These are phyloP conservation scores for Troides helena DNA, from an alignment of 2,888 invertebrate genomes.

Conservation along the genomic window DNA sequence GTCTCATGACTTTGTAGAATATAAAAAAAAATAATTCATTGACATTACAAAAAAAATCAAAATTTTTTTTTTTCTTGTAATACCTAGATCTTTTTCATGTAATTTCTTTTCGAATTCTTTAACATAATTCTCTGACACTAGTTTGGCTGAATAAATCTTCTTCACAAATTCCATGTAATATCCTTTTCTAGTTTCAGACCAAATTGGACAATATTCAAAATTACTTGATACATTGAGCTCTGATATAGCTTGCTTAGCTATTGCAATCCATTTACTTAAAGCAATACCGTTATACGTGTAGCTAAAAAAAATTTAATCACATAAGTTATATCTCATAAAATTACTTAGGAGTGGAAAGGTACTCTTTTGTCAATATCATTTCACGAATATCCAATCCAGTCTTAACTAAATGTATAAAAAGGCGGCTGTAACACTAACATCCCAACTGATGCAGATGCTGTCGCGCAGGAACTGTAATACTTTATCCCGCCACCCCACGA, in stretches of 20 bases:
- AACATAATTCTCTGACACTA: constrained; percentile 53
- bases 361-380: too few species aligned
- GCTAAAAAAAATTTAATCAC: constrained; percentile 40
- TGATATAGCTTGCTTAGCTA: constrained; percentile 78
- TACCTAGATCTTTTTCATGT: constrained; percentile 42
- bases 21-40: too few species aligned
- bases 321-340: too few species aligned
- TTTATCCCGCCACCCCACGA: too few species aligned
- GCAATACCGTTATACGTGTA: constrained; percentile 66
- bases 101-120: constrained; percentile 52
- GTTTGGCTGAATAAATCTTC: constrained; percentile 59
- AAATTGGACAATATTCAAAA: constrained; percentile 71
- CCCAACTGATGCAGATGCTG: too few species aligned
- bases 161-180: constrained; percentile 57
- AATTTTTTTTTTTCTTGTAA: neutral
- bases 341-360: too few species aligned
- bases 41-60: too few species aligned
- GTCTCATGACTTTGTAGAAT: too few species aligned
- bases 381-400: too few species aligned
- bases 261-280: constrained; percentile 66
- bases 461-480: too few species aligned
- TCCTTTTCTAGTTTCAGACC: constrained; percentile 64
- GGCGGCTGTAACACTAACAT: too few species aligned
- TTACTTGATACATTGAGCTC: constrained; percentile 75
- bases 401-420: too few species aligned